These are phyloP conservation scores for Condylostylus longicornis DNA, from an alignment of 1,140 invertebrate genomes.

Conservation along the genomic window DNA sequence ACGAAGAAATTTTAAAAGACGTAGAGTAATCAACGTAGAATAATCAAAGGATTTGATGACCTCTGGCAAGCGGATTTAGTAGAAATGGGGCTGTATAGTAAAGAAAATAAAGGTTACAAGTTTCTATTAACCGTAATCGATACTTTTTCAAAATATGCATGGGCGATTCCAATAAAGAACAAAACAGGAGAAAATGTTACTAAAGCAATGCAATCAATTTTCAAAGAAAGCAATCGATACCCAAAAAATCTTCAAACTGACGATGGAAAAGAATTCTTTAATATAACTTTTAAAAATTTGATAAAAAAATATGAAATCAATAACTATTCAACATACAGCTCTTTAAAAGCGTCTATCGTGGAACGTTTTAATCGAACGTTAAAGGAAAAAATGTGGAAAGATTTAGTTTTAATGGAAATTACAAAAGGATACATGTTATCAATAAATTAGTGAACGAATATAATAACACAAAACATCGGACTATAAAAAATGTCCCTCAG, in stretches of 20 bases:
- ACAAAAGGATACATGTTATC: conserved; percentile 30
- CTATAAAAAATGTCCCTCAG: conserved; percentile 28
- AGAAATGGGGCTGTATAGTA: conserved; percentile 29
- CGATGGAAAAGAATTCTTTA: conserved; percentile 23
- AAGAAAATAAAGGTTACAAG: conserved; percentile 31
- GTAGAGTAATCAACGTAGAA: too few relatives aligned
- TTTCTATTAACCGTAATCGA: too few relatives aligned
- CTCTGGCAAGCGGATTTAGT: conserved; percentile 28
- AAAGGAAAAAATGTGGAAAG: conserved; percentile 32
- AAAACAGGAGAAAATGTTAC: conserved; percentile 26
- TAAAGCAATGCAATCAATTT: conserved; percentile 12
- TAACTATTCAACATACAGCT: conserved; percentile 31
- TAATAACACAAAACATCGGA: conserved; percentile 32
- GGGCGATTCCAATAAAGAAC: conserved; percentile 32
- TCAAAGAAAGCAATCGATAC: conserved; percentile 4
- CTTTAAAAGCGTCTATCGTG: conserved; percentile 32
- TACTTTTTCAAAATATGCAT: too few relatives aligned
- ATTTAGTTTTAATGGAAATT: conserved; percentile 31
- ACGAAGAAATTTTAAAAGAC: conserved; percentile 21
- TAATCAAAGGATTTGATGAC: conserved; percentile 23
- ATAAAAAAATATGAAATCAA: conserved; percentile 27
- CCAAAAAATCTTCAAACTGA: conserved; percentile 11
- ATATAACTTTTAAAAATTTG: conserved; percentile 14
- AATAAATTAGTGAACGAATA: conserved; percentile 26
- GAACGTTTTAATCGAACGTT: conserved; percentile 35